Evolutionary conservation across 2,888 invertebrate species (phyloP).

Genomic region (Masnerella sp.): DNA sequence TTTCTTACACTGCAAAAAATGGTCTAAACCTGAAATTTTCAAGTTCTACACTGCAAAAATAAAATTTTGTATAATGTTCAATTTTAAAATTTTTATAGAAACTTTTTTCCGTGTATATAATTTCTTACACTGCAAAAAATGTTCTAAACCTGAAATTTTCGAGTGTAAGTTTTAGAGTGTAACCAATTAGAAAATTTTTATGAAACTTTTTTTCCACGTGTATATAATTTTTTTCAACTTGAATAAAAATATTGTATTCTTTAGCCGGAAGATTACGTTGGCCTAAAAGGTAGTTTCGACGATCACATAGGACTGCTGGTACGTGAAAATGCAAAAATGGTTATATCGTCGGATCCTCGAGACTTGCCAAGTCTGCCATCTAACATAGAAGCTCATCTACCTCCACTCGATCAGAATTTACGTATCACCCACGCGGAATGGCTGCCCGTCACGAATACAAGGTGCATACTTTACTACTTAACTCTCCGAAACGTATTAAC

Average conservation of each 20-base stretch:
- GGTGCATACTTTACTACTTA: conserved; percentile 77
- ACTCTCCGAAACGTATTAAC: conserved; percentile 7
- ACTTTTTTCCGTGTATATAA: too few species aligned
- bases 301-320: conserved; percentile 74
- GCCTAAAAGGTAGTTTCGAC: conserved; percentile 76
- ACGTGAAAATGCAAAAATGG: conserved; percentile 68
- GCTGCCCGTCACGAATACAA: conserved; percentile 87
- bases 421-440: conserved; percentile 87
- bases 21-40: too few species aligned
- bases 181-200: too few species aligned
- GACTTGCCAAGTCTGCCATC: conserved; percentile 73
- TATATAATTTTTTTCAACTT: too few species aligned
- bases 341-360: conserved; percentile 71
- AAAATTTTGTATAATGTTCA: too few species aligned
- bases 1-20: too few species aligned
- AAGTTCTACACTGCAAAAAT: too few species aligned
- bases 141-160: too few species aligned
- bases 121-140: too few species aligned
- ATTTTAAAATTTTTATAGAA: too few species aligned
- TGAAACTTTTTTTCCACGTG: too few species aligned
- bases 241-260: conserved; percentile 1
- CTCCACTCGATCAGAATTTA: conserved; percentile 82
- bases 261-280: conserved; percentile 78
- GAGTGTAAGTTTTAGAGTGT: too few species aligned
- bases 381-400: conserved; percentile 77